Evolutionary conservation across 2,888 invertebrate species (phyloP).

Genomic region (Xylota sylvarum): DNA sequence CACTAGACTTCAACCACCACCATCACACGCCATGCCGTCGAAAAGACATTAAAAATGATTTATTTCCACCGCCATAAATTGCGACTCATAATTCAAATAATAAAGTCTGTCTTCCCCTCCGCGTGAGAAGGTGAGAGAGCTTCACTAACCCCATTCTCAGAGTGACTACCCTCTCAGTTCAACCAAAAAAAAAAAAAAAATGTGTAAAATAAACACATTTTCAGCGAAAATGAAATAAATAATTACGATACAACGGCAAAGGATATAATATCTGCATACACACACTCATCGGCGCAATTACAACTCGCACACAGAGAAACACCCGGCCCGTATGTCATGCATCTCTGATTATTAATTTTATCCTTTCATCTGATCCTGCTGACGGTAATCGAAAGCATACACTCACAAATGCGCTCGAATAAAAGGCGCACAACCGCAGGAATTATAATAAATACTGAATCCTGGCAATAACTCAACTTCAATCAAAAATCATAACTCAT

Average conservation of each 20-base stretch:
- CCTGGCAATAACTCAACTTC: conserved; percentile 83
- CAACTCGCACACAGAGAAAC: conserved; percentile 19
- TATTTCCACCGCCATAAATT: conserved; percentile 73
- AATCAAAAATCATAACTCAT: conserved; percentile 85
- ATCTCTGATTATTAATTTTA: conserved; percentile 61
- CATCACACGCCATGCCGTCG: conserved; percentile 59
- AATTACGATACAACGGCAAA: conserved; percentile 59
- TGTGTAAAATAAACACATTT: conserved; percentile 72
- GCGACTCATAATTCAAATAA: conserved; percentile 77
- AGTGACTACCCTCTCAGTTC: conserved; percentile 9
- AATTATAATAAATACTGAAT: conserved; percentile 60
- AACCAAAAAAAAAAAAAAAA: conserved; percentile 44
- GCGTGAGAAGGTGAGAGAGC: conserved; percentile 64
- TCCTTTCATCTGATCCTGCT: conserved; percentile 52
- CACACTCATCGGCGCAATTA: conserved; percentile 49
- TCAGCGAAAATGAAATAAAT: conserved; percentile 74
- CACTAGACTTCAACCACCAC: conserved; percentile 24
- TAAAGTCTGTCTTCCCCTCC: conserved; percentile 70
- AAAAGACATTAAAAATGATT: conserved; percentile 77
- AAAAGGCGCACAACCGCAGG: conserved; percentile 51
- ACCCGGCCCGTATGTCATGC: conserved; percentile 25
- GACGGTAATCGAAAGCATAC: conserved; percentile 23
- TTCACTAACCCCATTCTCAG: conserved; percentile 32
- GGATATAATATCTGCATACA: conserved; percentile 62
- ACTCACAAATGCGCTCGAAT: conserved; percentile 20